Evolutionary conservation across 2,797 vertebrate species (phyloP).

Genomic region (Onychomys torridus): DNA sequence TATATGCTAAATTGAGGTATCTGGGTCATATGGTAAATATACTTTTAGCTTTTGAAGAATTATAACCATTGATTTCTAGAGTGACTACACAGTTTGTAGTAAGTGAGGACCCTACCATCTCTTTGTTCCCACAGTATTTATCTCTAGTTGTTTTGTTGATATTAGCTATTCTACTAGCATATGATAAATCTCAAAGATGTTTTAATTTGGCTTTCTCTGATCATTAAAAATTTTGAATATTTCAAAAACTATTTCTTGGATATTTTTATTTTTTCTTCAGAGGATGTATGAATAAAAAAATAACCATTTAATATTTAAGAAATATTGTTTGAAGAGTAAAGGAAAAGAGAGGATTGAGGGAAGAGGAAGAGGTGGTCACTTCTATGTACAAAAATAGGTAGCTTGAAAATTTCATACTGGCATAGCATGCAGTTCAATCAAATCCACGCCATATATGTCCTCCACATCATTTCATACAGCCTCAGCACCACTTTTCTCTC

Average conservation of each 20-base stretch:
- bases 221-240: neutral
- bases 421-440: neutral
- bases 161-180: neutral
- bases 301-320: neutral
- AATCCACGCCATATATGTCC: neutral
- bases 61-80: neutral
- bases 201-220: neutral
- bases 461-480: neutral
- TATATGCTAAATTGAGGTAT: neutral
- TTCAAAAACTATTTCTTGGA: neutral
- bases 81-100: neutral
- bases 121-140: neutral
- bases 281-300: no score
- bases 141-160: neutral
- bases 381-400: neutral
- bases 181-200: neutral
- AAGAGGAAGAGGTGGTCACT: neutral
- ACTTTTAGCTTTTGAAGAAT: neutral
- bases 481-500: neutral
- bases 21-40: neutral
- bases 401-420: neutral
- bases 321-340: neutral
- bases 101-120: neutral
- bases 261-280: neutral
- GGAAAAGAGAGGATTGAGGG: accelerated